Evolutionary conservation across 2,797 vertebrate species (phyloP).

Genomic region (Gallinago stenura): DNA sequence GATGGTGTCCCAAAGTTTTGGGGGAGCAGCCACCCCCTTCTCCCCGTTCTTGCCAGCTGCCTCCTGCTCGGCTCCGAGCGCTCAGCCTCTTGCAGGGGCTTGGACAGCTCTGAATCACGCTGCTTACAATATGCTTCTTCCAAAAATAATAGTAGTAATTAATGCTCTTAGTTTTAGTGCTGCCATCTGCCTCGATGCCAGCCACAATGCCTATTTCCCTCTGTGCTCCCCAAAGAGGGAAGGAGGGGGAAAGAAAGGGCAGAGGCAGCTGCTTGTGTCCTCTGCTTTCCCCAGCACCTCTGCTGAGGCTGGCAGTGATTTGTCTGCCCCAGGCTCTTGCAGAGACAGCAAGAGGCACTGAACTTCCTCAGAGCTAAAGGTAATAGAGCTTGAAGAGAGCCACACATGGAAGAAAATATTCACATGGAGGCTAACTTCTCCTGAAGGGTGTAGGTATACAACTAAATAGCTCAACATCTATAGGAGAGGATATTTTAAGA

Average conservation of each 20-base stretch:
- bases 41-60: not conserved
- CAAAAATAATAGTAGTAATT: conserved; percentile 71
- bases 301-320: not conserved
- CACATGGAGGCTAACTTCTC: accelerated
- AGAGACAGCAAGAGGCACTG: not conserved
- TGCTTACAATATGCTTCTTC: conserved; percentile 61
- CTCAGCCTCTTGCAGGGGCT: conserved; percentile 37
- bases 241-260: not conserved
- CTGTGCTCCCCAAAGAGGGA: not conserved
- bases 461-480: not conserved
- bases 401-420: not conserved
- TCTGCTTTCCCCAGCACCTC: not conserved
- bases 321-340: not conserved
- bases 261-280: not conserved
- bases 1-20: not conserved
- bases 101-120: conserved; percentile 50
- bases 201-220: not conserved
- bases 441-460: not conserved
- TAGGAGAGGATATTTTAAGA: not conserved
- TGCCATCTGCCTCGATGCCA: conserved; percentile 22
- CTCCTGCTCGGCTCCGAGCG: not conserved
- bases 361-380: not conserved
- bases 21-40: not conserved
- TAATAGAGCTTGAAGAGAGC: not conserved
- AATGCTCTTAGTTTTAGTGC: conserved; percentile 37